Conservation (phyloP, 1,140 invertebrate species). For the Nasonia giraulti region DNA sequence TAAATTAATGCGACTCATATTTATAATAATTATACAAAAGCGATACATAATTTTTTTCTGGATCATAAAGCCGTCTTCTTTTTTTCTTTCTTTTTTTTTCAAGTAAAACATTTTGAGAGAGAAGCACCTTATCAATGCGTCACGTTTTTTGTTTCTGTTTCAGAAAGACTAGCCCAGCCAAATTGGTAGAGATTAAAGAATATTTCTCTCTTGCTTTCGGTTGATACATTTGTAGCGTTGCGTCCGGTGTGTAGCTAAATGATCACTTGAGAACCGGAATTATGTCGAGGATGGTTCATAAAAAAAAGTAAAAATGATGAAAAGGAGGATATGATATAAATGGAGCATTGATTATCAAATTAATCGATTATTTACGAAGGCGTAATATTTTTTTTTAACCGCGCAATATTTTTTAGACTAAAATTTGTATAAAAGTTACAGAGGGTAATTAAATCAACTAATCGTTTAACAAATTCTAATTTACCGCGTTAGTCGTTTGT, state of each 20-base stretch:
- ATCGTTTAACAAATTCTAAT: neutral
- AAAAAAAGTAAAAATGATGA: slow-evolving; percentile 29
- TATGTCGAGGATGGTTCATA: slow-evolving; percentile 37
- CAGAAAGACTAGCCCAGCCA: slow-evolving; percentile 71
- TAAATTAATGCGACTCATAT: neutral
- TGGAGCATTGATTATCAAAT: slow-evolving; percentile 8
- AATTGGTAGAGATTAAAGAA: slow-evolving; percentile 53
- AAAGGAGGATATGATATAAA: slow-evolving; percentile 12
- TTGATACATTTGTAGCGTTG: slow-evolving; percentile 40
- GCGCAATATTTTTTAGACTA: neutral
- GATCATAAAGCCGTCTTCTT: slow-evolving; percentile 39
- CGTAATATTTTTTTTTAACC: neutral
- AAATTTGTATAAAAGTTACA: neutral
- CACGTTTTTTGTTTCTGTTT: slow-evolving; percentile 75
- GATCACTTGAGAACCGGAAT: slow-evolving; percentile 34
- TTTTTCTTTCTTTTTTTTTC: slow-evolving; percentile 43
- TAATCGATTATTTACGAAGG: slow-evolving; percentile 22
- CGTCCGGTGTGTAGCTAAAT: slow-evolving; percentile 39
- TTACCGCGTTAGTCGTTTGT: neutral
- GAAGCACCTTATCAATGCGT: slow-evolving; percentile 63
- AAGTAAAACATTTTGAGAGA: slow-evolving; percentile 44
- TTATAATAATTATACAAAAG: slow-evolving; percentile 22
- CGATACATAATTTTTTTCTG: slow-evolving; percentile 16
- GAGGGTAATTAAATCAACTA: neutral
- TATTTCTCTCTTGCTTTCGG: slow-evolving; percentile 46